A percentile compares a stretch with the other conserved stretches of the same genome.
These are phyloP conservation scores for Delichon dasypus DNA, from an alignment of 2,797 vertebrate species.

Conservation along the genomic window DNA sequence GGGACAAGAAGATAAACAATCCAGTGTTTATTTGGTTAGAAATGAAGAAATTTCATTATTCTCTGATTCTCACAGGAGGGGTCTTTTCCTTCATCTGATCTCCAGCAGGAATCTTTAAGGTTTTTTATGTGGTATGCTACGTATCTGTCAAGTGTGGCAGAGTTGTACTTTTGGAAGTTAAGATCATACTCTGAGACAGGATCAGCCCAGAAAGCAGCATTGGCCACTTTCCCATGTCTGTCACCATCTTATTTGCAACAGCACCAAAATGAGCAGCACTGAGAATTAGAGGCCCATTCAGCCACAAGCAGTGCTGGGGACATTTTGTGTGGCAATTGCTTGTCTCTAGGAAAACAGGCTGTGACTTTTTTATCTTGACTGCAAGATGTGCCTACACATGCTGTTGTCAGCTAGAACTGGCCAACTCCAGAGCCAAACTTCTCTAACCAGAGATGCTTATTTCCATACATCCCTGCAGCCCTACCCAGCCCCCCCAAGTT, in stretches of 20 bases:
- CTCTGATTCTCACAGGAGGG: not conserved
- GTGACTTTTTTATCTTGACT: not conserved
- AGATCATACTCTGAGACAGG: not conserved
- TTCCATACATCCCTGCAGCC: not conserved
- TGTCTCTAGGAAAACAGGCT: not conserved
- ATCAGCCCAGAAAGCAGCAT: not conserved
- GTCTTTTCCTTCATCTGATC: slow-evolving; percentile 4
- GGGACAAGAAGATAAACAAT: not conserved
- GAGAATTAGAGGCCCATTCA: not conserved
- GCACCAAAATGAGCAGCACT: not conserved
- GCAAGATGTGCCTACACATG: not conserved
- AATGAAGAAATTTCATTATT: not conserved
- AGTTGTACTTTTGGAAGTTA: not conserved
- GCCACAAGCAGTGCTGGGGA: not conserved
- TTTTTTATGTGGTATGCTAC: not conserved
- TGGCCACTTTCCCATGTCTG: not conserved
- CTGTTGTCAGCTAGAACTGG: not conserved
- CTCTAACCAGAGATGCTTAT: not conserved
- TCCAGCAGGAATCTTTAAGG: not conserved
- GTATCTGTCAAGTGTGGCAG: not conserved
- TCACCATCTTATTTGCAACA: not conserved
- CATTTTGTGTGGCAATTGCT: not conserved
- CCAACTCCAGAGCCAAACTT: not conserved
- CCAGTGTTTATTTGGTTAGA: slow-evolving; percentile 33
- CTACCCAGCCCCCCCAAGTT: not conserved